Evolutionary conservation across 1,140 invertebrate genomes (phyloP).

Genomic region (Zaprionus davidi): DNA sequence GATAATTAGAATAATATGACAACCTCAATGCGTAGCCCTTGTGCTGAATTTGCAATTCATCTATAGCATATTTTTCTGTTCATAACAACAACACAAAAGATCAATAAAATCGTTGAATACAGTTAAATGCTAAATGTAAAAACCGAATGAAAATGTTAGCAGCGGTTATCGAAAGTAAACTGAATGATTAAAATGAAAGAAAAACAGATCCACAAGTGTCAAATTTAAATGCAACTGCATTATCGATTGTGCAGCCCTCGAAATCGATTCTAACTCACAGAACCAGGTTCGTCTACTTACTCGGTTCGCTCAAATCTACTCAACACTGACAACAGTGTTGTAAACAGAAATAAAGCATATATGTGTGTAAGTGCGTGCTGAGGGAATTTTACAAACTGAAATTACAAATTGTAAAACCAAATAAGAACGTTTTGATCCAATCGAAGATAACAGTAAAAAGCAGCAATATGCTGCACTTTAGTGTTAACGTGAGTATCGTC

Average conservation of each 20-base stretch:
- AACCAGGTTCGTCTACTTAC: background rate
- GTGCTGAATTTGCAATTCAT: background rate
- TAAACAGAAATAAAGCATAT: slow-evolving; percentile 32
- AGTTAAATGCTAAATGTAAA: too few relatives aligned
- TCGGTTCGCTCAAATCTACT: background rate
- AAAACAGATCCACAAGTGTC: background rate
- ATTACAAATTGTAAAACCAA: slow-evolving; percentile 44
- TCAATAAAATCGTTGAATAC: background rate
- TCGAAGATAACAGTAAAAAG: slow-evolving; percentile 36
- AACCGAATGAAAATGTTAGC: background rate
- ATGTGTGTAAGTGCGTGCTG: slow-evolving; percentile 42
- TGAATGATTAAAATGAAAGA: background rate
- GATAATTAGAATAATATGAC: slow-evolving; percentile 8
- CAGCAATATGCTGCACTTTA: slow-evolving; percentile 67
- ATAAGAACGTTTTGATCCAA: slow-evolving; percentile 46
- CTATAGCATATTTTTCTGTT: background rate
- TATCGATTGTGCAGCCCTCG: background rate
- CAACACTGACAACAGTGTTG: slow-evolving; percentile 42
- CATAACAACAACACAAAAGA: background rate
- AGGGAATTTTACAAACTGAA: slow-evolving; percentile 44
- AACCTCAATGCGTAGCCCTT: background rate
- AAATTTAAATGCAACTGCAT: background rate
- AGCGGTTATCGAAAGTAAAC: background rate
- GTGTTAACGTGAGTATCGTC: slow-evolving; percentile 59
- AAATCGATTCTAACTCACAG: background rate